phyloP scores from a whole-genome alignment of 1,140 invertebrate species.

The Cecropterus lyciades region DNA sequence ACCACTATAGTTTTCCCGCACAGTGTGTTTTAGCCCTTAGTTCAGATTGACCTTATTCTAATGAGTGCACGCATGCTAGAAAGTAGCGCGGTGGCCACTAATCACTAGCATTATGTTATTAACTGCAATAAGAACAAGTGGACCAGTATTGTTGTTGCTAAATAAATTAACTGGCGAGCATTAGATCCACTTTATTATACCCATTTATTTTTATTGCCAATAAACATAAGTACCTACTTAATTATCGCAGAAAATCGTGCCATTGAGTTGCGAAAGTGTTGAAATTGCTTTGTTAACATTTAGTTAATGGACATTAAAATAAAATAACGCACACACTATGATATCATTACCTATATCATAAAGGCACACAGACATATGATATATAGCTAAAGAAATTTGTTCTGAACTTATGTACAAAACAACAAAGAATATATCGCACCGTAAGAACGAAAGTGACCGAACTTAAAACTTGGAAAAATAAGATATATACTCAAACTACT shows the following conservation, averaged over 20 bases:
- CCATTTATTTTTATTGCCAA: constrained; percentile 27
- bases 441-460: no score
- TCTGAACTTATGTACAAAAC: no score
- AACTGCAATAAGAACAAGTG: constrained; percentile 4
- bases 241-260: constrained; percentile 25
- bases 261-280: constrained; percentile 1
- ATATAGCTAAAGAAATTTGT: no score
- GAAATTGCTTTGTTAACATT: no score
- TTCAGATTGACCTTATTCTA: constrained; percentile 8
- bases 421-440: no score
- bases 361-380: no score
- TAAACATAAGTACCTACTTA: constrained; percentile 16
- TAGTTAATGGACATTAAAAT: background rate
- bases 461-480: no score
- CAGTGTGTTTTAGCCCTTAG: constrained; percentile 1
- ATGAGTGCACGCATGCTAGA: constrained; percentile 16
- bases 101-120: constrained; percentile 23
- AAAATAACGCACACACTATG: background rate
- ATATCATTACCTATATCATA: no score
- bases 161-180: constrained; percentile 13
- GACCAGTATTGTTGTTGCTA: constrained; percentile 19
- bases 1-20: no score
- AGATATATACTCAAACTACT: no score
- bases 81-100: constrained; percentile 1
- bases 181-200: constrained; percentile 27